Evolutionary conservation across 2,113 vertebrate species (phyloP).

Genomic region (Hypanus sabinus): DNA sequence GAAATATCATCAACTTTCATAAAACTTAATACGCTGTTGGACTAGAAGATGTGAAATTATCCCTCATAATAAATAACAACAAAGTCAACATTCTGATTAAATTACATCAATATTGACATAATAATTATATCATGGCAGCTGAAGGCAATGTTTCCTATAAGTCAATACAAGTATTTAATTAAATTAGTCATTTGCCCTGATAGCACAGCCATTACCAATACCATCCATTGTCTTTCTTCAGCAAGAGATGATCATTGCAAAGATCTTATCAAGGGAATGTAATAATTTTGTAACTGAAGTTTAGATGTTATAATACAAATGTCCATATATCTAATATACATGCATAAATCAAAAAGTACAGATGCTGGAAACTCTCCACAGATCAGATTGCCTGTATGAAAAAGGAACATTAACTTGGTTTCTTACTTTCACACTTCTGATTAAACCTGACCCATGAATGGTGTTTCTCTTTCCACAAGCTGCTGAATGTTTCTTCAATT

Average conservation of each 20-base stretch:
- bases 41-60: slow-evolving; percentile 47
- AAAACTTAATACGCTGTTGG: not conserved
- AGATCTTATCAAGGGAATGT: not conserved
- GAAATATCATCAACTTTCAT: not conserved
- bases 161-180: slow-evolving; percentile 58
- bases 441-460: too few relatives aligned
- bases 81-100: slow-evolving; percentile 52
- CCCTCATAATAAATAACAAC: slow-evolving; percentile 57
- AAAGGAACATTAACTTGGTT: too few relatives aligned
- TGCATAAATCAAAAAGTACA: too few relatives aligned
- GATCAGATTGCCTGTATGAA: too few relatives aligned
- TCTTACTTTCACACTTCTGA: too few relatives aligned
- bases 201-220: not conserved
- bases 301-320: not conserved
- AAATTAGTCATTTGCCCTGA: slow-evolving; percentile 49
- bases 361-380: too few relatives aligned
- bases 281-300: not conserved
- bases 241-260: not conserved
- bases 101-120: slow-evolving; percentile 58
- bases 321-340: not conserved
- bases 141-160: slow-evolving; percentile 51
- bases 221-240: not conserved
- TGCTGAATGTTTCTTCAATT: too few relatives aligned
- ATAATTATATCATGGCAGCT: slow-evolving; percentile 52
- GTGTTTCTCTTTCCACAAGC: too few relatives aligned